phyloP scores from a whole-genome alignment of 2,113 vertebrate genomes.

The Oreochromis niloticus region DNA sequence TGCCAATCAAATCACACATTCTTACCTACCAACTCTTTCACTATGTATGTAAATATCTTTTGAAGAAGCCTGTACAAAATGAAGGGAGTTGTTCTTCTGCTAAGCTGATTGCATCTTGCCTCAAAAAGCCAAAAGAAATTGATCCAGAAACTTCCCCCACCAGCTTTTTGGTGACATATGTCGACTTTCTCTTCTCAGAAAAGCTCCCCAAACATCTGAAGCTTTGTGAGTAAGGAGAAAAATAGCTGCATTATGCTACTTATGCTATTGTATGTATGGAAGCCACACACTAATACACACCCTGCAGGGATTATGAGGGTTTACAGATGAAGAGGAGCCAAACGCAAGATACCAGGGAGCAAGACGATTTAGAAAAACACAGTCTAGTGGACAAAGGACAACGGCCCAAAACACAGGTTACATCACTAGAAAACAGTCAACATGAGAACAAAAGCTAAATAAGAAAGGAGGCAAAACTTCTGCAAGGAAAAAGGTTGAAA shows the following conservation, averaged over 20 bases:
- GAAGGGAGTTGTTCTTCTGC: not conserved
- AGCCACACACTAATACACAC: not conserved
- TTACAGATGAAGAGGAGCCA: not conserved
- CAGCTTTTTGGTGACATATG: not conserved
- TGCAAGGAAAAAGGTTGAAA: not conserved
- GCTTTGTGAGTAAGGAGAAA: not conserved
- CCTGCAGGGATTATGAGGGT: not conserved
- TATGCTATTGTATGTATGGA: not conserved
- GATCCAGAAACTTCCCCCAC: not conserved
- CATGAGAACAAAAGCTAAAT: not conserved
- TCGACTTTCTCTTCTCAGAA: not conserved
- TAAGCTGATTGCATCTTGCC: slow-evolving; percentile 14
- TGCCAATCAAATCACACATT: not conserved
- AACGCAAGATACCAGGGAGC: not conserved
- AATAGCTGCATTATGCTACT: not conserved
- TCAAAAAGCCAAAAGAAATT: not conserved
- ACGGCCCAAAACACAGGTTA: not conserved
- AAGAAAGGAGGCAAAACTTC: not conserved
- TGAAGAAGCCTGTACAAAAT: not conserved
- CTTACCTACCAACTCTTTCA: not conserved
- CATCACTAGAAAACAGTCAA: not conserved
- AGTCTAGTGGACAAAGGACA: not conserved
- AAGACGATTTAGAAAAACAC: not conserved
- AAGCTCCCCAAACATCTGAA: not conserved
- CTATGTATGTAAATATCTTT: not conserved